These are phyloP conservation scores for Galbula dea DNA, from an alignment of 2,113 vertebrate genomes.

Conservation along the genomic window DNA sequence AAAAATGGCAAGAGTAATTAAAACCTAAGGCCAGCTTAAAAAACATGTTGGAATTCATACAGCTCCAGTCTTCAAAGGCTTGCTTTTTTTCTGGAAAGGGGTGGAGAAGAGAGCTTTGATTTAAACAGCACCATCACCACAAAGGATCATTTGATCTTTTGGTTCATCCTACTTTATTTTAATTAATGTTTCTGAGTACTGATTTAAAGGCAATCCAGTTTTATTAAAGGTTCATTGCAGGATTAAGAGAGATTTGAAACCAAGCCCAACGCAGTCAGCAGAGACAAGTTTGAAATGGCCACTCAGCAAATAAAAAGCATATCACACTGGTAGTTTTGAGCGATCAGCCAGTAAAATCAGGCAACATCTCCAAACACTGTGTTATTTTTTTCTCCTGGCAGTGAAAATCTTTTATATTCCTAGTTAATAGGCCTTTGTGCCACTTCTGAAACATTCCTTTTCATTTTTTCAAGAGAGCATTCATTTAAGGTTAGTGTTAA, in stretches of 20 bases:
- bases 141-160: constrained; percentile 61
- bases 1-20: constrained; percentile 37
- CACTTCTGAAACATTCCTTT: not conserved
- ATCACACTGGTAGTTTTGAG: constrained; percentile 44
- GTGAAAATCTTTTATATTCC: not conserved
- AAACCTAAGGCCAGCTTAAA: constrained; percentile 26
- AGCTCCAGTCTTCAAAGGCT: constrained; percentile 44
- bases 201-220: constrained; percentile 56
- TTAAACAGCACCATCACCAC: constrained; percentile 29
- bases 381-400: not conserved
- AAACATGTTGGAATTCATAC: constrained; percentile 10
- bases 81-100: constrained; percentile 1
- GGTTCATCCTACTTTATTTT: constrained; percentile 60
- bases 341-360: not conserved
- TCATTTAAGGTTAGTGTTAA: not conserved
- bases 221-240: constrained; percentile 74
- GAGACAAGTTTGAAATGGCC: constrained; percentile 61
- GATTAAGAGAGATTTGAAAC: constrained; percentile 73
- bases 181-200: constrained; percentile 64
- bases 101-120: not conserved
- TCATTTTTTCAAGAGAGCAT: not conserved
- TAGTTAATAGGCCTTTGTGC: not conserved
- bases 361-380: not conserved
- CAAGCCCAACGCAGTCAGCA: constrained; percentile 65
- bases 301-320: constrained; percentile 57